Evolutionary conservation across 2,888 invertebrate genomes (phyloP).

Genomic region (Terebella lapidaria): DNA sequence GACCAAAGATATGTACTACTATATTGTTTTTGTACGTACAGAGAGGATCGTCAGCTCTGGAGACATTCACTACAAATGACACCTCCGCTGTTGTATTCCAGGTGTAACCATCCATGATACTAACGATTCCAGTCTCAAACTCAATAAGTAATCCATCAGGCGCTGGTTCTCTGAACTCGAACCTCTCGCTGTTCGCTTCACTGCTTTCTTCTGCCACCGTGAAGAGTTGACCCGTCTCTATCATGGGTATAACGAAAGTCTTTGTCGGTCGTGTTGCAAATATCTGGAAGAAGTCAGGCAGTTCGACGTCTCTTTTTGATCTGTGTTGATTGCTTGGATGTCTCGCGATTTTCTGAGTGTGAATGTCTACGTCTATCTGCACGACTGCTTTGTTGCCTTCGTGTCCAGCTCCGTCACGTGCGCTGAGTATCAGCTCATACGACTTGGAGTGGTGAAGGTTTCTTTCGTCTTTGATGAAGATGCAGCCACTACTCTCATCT

Average conservation of each 20-base stretch:
- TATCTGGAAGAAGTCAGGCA: too few species aligned
- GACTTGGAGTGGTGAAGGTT: background rate
- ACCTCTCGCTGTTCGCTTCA: slow-evolving; percentile 1
- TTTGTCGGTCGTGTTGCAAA: background rate
- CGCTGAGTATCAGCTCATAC: background rate
- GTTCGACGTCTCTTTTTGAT: background rate
- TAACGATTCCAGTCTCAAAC: slow-evolving; percentile 4
- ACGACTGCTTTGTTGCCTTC: background rate
- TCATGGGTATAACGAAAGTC: background rate
- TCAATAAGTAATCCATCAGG: slow-evolving; percentile 2
- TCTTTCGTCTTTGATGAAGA: background rate
- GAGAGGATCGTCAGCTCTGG: background rate
- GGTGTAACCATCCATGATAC: background rate
- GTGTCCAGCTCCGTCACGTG: background rate
- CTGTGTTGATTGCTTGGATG: too few species aligned
- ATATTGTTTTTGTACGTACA: slow-evolving; percentile 4
- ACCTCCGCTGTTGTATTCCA: background rate
- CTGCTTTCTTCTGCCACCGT: background rate
- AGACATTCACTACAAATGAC: background rate
- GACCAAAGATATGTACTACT: background rate
- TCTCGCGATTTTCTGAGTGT: background rate
- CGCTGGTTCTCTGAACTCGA: background rate
- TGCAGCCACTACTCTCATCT: background rate
- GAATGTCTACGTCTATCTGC: background rate
- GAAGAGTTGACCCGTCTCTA: background rate